Evolutionary conservation across 2,888 invertebrate species (phyloP).

Genomic region (Chalcosyrphus nemorum): DNA sequence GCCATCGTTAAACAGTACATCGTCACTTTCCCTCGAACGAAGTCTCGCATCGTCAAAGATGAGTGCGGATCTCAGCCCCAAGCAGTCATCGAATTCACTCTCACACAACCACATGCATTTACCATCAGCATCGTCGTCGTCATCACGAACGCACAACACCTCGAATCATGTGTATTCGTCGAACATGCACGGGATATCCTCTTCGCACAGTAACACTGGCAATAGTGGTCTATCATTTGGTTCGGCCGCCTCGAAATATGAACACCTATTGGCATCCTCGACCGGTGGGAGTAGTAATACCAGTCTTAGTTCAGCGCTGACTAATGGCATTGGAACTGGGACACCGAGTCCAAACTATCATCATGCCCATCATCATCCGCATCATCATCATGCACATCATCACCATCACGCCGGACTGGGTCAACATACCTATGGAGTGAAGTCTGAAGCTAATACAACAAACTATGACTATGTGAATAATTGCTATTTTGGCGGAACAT

Average conservation of each 20-base stretch:
- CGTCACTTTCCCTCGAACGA: constrained; percentile 77
- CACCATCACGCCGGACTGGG: constrained; percentile 75
- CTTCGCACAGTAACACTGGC: constrained; percentile 74
- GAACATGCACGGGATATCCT: constrained; percentile 64
- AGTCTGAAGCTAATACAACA: constrained; percentile 80
- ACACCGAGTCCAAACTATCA: constrained; percentile 80
- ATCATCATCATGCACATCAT: constrained; percentile 77
- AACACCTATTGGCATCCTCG: constrained; percentile 76
- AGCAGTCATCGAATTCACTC: constrained; percentile 71
- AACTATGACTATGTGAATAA: constrained; percentile 82
- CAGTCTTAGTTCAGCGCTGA: constrained; percentile 59
- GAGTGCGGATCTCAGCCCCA: constrained; percentile 71
- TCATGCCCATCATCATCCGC: constrained; percentile 75
- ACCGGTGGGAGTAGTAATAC: constrained; percentile 73
- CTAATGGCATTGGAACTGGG: constrained; percentile 75
- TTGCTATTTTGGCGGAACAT: constrained; percentile 81
- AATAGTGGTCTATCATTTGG: constrained; percentile 75
- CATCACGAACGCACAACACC: constrained; percentile 72
- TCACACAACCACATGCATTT: constrained; percentile 73
- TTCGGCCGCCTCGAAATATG: constrained; percentile 77
- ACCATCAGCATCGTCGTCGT: constrained; percentile 74
- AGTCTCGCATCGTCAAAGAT: constrained; percentile 71
- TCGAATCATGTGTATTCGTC: constrained; percentile 78
- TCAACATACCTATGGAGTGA: constrained; percentile 78
- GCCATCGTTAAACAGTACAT: constrained; percentile 76